phyloP scores from a whole-genome alignment of 2,113 vertebrate genomes.

The Rhadina sibilatrix region DNA sequence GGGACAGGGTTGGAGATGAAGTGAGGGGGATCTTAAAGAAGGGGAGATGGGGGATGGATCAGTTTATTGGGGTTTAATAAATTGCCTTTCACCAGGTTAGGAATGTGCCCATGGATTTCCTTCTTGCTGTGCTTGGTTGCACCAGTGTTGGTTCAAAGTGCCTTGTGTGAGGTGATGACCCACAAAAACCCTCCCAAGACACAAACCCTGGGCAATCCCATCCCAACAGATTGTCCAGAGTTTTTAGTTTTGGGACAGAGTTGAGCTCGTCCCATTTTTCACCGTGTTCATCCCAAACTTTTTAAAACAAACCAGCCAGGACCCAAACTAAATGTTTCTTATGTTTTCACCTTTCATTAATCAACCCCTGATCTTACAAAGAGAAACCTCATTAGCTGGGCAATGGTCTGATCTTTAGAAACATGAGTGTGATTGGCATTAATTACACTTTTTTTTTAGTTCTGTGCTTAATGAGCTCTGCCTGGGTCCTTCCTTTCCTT shows the following conservation, averaged over 20 bases:
- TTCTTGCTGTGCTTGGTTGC: background rate
- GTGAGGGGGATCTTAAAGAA: background rate
- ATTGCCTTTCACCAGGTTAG: background rate
- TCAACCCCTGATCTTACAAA: background rate
- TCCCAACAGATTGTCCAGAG: background rate
- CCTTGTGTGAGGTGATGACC: background rate
- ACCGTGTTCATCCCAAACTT: background rate
- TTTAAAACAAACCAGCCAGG: background rate
- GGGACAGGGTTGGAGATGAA: background rate
- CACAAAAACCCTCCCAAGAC: background rate
- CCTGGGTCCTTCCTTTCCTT: background rate
- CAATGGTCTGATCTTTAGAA: background rate
- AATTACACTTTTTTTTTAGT: background rate
- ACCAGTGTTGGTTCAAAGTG: fast-evolving
- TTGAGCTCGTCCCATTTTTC: fast-evolving
- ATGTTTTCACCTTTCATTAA: background rate
- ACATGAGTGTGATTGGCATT: background rate
- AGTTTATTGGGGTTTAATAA: background rate
- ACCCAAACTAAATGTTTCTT: background rate
- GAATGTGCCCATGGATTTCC: fast-evolving
- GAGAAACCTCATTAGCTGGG: background rate
- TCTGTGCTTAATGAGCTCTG: constrained; percentile 12
- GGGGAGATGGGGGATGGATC: background rate
- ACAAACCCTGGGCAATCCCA: background rate
- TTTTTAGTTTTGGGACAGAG: background rate